Evolutionary conservation across 2,113 vertebrate species (phyloP).

Genomic region (Dendropsophus ebraccatus): DNA sequence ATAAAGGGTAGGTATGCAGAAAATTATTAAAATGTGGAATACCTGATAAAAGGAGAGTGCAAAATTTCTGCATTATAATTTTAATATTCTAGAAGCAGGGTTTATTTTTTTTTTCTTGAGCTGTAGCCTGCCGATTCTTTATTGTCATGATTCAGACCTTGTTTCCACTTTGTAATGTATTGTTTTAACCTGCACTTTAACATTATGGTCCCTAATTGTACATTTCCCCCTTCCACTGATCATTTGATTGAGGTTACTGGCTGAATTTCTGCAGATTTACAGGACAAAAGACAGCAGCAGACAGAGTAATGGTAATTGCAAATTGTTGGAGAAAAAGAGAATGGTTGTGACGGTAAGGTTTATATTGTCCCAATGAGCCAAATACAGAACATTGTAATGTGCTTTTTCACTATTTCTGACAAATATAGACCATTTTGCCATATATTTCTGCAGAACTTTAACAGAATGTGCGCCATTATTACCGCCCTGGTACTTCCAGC

Average conservation of each 20-base stretch:
- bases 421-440: slow-evolving; percentile 8
- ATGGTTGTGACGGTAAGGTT: background rate
- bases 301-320: too few species aligned
- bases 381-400: slow-evolving; percentile 7
- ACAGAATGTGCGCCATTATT: slow-evolving; percentile 23
- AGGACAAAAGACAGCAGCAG: too few species aligned
- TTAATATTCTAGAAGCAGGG: background rate
- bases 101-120: background rate
- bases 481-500: slow-evolving; percentile 14
- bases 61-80: background rate
- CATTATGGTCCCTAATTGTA: background rate
- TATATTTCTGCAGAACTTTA: slow-evolving; percentile 7
- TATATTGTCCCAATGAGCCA: slow-evolving; percentile 17
- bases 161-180: background rate
- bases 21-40: background rate
- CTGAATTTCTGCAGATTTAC: too few species aligned
- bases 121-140: background rate
- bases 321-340: background rate
- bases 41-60: background rate
- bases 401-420: slow-evolving; percentile 26
- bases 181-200: background rate
- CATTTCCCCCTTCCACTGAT: background rate
- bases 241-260: background rate
- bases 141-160: background rate
- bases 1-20: background rate